Base-by-base conservation (phyloP, 1,140 invertebrate species). In the Laupala kohalensis region DNA sequence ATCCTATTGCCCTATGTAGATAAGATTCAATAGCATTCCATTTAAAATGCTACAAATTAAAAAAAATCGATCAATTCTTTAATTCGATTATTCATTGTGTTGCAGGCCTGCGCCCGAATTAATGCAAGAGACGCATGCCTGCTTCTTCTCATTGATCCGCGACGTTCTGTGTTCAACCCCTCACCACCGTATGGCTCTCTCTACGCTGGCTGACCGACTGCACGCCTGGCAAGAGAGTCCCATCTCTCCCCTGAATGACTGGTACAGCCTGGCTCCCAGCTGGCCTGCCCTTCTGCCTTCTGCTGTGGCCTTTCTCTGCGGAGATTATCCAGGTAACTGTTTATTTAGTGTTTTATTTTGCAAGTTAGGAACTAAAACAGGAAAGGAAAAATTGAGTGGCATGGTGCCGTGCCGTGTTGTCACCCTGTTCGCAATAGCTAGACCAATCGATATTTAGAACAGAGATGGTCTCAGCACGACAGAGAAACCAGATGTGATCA, bases 221-320 rank as follows among this genome's bases (percentile, higher is more conserved):
- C 83, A 86, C 71, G 86, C 88, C 25, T 96, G 94, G 89, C 87
- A 93, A 78, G 84, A 88, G 28, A 92, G 90, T 80, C 89, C 91
- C 3, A 90, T 92, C 70, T 91, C 89, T 24, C 88, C 90, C 3
- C 82, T 93, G 2, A 94, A 94, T 78, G 88, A 91, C 71, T 97
- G 94, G 94, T 74, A 70, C 71, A 79, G 79, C 78, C 82, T 86
- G 28, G 78, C 81, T 6, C 84, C 88, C 66, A 92, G 91, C 74
- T 96, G 94, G 92, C 85, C 90, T 23, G 85, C 86, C 4, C 84
- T 91, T 72, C 84, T 97, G 23, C 86, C 89, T 37, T 89, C 92
- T 6, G 93, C 93, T 3, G 82, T 97, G 13, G 90, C 91, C 73
- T 97, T 96, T 79, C 81, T 97, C 23, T 89, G 92, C 23, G 95